phyloP scores from a whole-genome alignment of 2,113 vertebrate genomes.

The Phoxinus phoxinus region DNA sequence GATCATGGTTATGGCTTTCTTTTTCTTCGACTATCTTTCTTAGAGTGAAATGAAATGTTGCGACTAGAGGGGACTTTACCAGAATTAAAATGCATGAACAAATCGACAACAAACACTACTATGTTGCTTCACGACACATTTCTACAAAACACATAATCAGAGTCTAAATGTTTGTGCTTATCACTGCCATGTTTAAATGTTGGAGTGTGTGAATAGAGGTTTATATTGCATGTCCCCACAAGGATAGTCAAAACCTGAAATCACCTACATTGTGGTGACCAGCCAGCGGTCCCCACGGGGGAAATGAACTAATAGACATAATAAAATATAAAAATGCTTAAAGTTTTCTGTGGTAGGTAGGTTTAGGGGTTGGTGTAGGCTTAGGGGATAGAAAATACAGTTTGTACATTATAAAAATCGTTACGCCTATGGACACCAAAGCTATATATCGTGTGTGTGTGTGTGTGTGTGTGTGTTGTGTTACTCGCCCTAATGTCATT shows the following conservation, averaged over 20 bases:
- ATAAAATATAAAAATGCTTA: too few relatives aligned
- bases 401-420: too few relatives aligned
- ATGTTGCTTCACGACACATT: neutral
- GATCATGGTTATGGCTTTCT: neutral
- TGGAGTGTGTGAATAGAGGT: neutral
- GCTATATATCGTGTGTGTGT: neutral
- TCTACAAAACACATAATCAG: neutral
- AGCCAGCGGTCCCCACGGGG: too few relatives aligned
- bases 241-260: too few relatives aligned
- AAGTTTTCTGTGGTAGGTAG: too few relatives aligned
- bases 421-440: too few relatives aligned
- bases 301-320: too few relatives aligned
- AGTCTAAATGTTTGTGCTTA: neutral
- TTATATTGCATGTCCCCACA: too few relatives aligned
- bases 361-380: too few relatives aligned
- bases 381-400: too few relatives aligned
- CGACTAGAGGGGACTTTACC: neutral
- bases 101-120: neutral
- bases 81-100: neutral
- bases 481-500: neutral
- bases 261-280: too few relatives aligned
- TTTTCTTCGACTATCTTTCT: neutral
- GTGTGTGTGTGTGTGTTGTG: neutral
- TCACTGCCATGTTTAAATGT: neutral
- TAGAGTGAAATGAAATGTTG: neutral